Conservation (phyloP, 2,888 invertebrate species). For the Drosophila nr. medialis region DNA sequence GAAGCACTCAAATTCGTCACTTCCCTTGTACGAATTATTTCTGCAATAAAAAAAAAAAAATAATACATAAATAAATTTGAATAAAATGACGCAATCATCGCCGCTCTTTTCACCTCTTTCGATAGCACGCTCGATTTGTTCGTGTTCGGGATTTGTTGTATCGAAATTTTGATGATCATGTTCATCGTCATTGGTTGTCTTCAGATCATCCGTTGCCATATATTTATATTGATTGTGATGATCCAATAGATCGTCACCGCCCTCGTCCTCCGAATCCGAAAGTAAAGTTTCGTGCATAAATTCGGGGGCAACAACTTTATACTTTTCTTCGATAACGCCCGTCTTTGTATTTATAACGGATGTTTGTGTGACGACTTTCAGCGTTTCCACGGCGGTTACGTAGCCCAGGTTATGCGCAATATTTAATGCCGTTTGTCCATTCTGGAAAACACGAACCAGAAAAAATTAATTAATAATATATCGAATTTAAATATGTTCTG, state of each 20-base stretch:
- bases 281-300: conserved; percentile 99
- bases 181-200: conserved; percentile 88
- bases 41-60: conserved; percentile 7
- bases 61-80: background rate
- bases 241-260: conserved; percentile 88
- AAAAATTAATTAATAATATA: background rate
- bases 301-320: conserved; percentile 98
- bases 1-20: conserved; percentile 60
- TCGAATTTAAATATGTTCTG: background rate
- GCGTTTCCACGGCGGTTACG: conserved; percentile 98
- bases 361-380: conserved; percentile 95
- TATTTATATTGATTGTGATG: conserved; percentile 91
- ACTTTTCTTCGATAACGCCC: conserved; percentile 92
- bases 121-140: conserved; percentile 78
- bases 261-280: conserved; percentile 99
- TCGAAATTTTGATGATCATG: conserved; percentile 91
- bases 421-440: conserved; percentile 97
- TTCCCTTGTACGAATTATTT: conserved; percentile 16
- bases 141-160: conserved; percentile 87
- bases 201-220: conserved; percentile 93
- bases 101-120: conserved; percentile 49
- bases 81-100: background rate
- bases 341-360: conserved; percentile 87
- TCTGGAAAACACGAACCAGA: conserved; percentile 86
- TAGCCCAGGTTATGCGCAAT: conserved; percentile 98